Percentiles rank a stretch among this genome's conserved stretches.
phyloP scores from a whole-genome alignment of 2,113 vertebrate species.

The Seriola quinqueradiata region DNA sequence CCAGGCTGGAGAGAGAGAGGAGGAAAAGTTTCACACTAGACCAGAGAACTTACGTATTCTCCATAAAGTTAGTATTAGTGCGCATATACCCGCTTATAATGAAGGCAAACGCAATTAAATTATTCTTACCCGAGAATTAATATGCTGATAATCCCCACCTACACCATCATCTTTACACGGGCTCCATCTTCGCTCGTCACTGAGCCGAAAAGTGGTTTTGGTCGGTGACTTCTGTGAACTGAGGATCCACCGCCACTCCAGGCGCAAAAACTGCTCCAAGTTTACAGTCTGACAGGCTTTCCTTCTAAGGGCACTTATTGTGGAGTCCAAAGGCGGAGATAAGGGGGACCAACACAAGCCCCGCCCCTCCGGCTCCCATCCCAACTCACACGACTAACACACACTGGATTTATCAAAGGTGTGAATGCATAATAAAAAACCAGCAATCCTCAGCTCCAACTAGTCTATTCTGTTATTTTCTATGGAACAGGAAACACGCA shows the following conservation, averaged over 20 bases:
- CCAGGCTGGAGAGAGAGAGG: neutral
- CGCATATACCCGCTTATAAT: too few relatives aligned
- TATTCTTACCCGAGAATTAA: constrained; percentile 36
- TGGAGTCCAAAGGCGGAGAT: constrained; percentile 74
- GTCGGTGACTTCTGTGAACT: neutral
- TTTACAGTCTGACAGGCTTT: constrained; percentile 47
- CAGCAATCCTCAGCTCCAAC: neutral
- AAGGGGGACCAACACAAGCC: constrained; percentile 34
- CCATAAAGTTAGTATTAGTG: neutral
- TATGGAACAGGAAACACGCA: neutral
- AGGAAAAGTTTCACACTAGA: neutral
- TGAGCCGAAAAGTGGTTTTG: constrained; percentile 1
- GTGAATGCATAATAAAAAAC: neutral
- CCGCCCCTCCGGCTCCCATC: constrained; percentile 57
- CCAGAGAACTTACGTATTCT: neutral
- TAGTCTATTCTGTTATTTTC: neutral
- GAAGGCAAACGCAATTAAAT: neutral
- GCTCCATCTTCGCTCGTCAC: neutral
- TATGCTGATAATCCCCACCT: neutral
- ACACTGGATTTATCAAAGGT: constrained; percentile 13
- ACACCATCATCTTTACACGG: neutral
- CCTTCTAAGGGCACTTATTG: constrained; percentile 82
- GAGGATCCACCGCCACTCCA: constrained; percentile 12
- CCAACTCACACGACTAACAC: constrained; percentile 1
- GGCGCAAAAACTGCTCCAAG: too few relatives aligned